These are phyloP conservation scores for Brassicogethes aeneus DNA, from an alignment of 2,888 invertebrate species.

Conservation along the genomic window DNA sequence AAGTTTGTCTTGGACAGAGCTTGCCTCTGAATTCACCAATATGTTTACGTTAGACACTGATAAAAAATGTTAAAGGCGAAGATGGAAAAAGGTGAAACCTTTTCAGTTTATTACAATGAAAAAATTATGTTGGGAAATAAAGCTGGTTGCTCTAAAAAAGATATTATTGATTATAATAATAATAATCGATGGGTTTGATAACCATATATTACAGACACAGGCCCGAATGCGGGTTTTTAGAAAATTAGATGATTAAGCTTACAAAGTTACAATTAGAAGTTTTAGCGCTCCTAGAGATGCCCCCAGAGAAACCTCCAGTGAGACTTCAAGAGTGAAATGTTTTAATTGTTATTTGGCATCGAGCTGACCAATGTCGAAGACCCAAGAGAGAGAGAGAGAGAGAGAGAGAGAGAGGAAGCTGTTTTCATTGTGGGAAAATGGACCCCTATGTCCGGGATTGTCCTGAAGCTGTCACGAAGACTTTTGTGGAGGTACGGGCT, in stretches of 20 bases:
- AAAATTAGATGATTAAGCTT: neutral
- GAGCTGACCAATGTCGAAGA: too few species aligned
- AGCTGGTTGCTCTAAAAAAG: neutral
- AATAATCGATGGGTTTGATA: neutral
- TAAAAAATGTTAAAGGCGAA: neutral
- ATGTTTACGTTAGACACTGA: neutral
- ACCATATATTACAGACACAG: neutral
- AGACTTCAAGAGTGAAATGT: too few species aligned
- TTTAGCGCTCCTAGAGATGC: too few species aligned
- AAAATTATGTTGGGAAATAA: neutral
- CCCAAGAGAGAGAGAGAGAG: too few species aligned
- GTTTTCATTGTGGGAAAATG: too few species aligned
- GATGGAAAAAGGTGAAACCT: neutral
- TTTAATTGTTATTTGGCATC: too few species aligned
- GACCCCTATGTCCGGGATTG: too few species aligned
- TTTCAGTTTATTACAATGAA: neutral
- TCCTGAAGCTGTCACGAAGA: too few species aligned
- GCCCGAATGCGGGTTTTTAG: neutral
- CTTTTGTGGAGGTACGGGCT: too few species aligned
- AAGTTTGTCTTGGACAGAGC: neutral
- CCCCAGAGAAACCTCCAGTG: too few species aligned
- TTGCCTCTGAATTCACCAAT: neutral
- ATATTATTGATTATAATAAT: neutral
- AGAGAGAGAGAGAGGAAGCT: too few species aligned
- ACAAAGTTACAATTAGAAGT: too few species aligned